These are phyloP conservation scores for Phocoena phocoena DNA, from an alignment of 2,113 vertebrate species.

Conservation along the genomic window DNA sequence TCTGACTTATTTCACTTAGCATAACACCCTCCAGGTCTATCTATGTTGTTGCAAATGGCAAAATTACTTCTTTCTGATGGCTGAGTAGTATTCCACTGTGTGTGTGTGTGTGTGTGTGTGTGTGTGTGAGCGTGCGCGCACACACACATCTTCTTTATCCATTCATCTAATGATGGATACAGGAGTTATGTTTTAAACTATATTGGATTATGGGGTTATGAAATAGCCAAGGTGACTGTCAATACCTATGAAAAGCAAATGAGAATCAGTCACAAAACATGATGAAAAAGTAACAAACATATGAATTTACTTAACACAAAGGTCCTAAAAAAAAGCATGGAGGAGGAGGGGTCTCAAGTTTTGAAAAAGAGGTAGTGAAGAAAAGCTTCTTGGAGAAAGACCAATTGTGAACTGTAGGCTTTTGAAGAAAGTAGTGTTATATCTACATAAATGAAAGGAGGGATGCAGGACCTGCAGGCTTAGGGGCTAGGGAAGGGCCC, in stretches of 20 bases:
- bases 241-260: neutral
- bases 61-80: neutral
- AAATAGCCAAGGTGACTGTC: neutral
- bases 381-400: neutral
- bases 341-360: neutral
- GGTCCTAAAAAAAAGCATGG: neutral
- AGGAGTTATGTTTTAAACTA: neutral
- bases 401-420: neutral
- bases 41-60: neutral
- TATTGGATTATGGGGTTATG: neutral
- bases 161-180: neutral
- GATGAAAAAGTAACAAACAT: neutral
- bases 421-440: neutral
- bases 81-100: neutral
- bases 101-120: neutral
- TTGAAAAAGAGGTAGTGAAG: neutral
- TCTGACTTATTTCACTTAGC: neutral
- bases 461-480: neutral
- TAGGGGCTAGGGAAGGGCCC: neutral
- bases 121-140: accelerated
- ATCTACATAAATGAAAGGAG: neutral
- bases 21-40: neutral
- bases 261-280: neutral
- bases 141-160: neutral
- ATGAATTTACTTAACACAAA: neutral